Evolutionary conservation across 2,888 invertebrate species (phyloP).

Genomic region (Tetropium fuscum): DNA sequence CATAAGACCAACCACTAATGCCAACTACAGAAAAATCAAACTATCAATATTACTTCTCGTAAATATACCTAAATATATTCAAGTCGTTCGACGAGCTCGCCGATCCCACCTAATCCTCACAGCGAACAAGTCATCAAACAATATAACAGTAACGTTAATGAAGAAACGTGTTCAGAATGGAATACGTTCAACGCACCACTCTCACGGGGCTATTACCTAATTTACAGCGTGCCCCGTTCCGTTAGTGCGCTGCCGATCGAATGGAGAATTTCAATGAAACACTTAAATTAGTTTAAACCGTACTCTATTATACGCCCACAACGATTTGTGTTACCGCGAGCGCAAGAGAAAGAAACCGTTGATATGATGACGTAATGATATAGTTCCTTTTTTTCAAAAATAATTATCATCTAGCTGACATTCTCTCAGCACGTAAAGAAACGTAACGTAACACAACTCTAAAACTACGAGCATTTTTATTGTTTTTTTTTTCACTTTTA

Average conservation of each 20-base stretch:
- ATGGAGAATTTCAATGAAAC: no score
- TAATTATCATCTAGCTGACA: conserved; percentile 30
- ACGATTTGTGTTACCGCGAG: conserved; percentile 7
- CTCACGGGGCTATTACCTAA: neutral
- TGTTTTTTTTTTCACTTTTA: conserved; percentile 42
- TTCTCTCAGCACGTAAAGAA: conserved; percentile 35
- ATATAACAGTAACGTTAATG: neutral
- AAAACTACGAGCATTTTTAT: conserved; percentile 45
- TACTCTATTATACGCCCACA: conserved; percentile 9
- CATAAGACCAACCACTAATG: conserved; percentile 23
- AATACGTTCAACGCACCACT: no score
- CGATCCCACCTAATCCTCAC: no score
- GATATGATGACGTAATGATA: conserved; percentile 19
- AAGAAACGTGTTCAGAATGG: neutral
- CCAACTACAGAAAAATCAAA: conserved; percentile 23
- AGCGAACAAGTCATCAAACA: conserved; percentile 13
- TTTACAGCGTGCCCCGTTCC: no score
- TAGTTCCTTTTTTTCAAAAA: conserved; percentile 20
- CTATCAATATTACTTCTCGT: conserved; percentile 17
- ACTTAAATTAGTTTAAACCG: conserved; percentile 8
- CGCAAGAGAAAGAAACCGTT: conserved; percentile 1
- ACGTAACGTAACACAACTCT: conserved; percentile 44
- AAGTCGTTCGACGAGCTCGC: conserved; percentile 23
- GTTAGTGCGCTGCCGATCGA: no score
- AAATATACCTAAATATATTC: conserved; percentile 30